Evolutionary conservation across 2,888 invertebrate species (phyloP), one percentile per base, ranked within the genome.

Genomic region (Micropterix aruncella): DNA sequence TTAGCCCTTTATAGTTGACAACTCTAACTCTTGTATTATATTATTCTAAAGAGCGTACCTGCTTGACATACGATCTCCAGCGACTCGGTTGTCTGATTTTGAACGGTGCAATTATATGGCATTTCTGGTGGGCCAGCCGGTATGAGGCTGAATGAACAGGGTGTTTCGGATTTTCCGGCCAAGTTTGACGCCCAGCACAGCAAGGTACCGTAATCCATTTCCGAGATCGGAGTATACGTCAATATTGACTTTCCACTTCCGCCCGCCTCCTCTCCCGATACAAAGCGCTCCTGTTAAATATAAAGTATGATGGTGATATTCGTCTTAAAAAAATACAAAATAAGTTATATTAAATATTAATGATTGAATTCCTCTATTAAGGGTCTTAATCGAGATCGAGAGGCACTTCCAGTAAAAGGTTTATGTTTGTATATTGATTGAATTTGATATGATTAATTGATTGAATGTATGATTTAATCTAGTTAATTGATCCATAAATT

Each of bases 91-190:
- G 87, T 87, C 56, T 84, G 76, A 61, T 88, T 88, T 46, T 78
- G 67, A 17, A 85, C 70, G 5, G 82, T 76, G 61, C 89, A 88
- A 61, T 87, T 87, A 56, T 74, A 76, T 1, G 85, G 82, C 1
- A 84, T 75, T 53, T 88, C 85, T 1, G 87, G 88, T 54, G 79
- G 80, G 9, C 85, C 85, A 57, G 83, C 83, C 1, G 83, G 80
- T 47, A 86, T 78, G 44, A 87, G 71, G 50, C 80, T 80, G 61
- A 80, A 85, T 44, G 80, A 73, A 60, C 87, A 87, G 1, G 86
- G 81, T 51, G 80, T 80, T 47, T 70, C 64, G 58, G 86, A 86
- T 49, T 76, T 75, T 1, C 86, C 86, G 1, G 81, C 82, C 1
- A 74, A 63, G 59, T 86, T 86, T 41, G 74, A 76, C 2, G 84